Evolutionary conservation across 2,888 invertebrate genomes (phyloP), one percentile per base, ranked within the genome.

Genomic region (Drosophila borealis): DNA sequence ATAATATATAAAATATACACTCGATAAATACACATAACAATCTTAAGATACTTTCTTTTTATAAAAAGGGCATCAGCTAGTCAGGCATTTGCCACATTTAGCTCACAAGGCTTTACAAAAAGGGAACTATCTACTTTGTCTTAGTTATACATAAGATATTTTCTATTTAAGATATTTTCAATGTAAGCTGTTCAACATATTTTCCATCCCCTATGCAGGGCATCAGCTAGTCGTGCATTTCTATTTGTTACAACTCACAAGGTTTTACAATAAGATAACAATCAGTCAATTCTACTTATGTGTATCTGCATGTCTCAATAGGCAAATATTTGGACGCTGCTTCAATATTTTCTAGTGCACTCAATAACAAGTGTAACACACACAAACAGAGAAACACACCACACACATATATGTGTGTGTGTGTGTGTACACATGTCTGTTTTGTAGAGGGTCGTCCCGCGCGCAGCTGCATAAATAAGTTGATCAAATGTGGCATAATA

Each of bases 311-410:
- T 37, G 34, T 37, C 67, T 73, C 68, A 60, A 63, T 88, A 51
- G 79, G 66, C 77, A 83, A 84, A 84, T 83, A 79, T 87, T 87
- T 87, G 79, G 75, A 57, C 66, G 69, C 66, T 71, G 71, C 70
- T 83, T 86, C 80, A 80, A 85, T 71, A 86, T 77, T 85, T 70
- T 83, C 54, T 46, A 88, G 87, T 83, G 81, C 81, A 78, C 87
- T 85, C 71, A 70, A 60, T 72, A 70, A 57, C 76, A 74, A 78
- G 76, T 67, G 73, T 44, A 53, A 50, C 54, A 51, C 67, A 53
- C 51, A 73, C 33, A 70, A 37, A 55, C 25, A 57, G 41, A 49
- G 44, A 41, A 17, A 25, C 19, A 39, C 33, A 44, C 14, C 21
- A 25, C 19, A 46, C 33, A 37, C 19, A 19, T 3, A 19, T 17